Evolutionary conservation across 2,113 vertebrate species (phyloP), one percentile per base, ranked within the genome.

Genomic region (Notarius quadriscutis): DNA sequence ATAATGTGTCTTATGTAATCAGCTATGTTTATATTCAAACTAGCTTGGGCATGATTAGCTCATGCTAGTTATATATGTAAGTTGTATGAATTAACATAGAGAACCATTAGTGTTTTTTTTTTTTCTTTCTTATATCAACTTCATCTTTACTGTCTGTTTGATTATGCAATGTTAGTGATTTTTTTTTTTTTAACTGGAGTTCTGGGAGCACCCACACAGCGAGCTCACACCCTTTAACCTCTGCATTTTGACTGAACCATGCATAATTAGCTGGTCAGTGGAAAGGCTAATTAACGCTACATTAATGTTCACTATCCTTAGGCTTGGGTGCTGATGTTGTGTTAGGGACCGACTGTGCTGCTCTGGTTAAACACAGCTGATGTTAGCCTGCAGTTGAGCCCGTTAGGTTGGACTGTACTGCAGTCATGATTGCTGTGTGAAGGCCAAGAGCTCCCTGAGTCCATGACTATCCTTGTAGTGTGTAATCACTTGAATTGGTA

Each of bases 261-360:
- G 91, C 87, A 92, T 95, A 95, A 95, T 95, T 92, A 92, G 92
- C 89, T 91, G 94, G 93, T 94, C 94, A 94, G 91, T 93, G 93
- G 90, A 89, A 90, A 91, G 90, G 92, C 93, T 96, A 95, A 96
- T 96, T 96, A 95, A 91, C 80, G 90, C 90, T 69, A 90, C 92
- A 92, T 94, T 94, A 94, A 93, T 93, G 92, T 91, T 89, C 11
- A 34, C 11, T 79, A 84, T 90, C 92, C 93, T 83, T 84, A 84
- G 92, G 94, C 91, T 53, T 89, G 81, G 41, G 55, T 90, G 89
- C 91, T 81, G 62, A 48, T 72, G 87, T 90, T 89, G 89, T 81
- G 89, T 84, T 88, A 87, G 87, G 91, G 92, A 86, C 89, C 91
- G 91, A 93, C 89, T 75, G 85, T 86, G 88, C 84, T 88, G 87